Base-by-base conservation (phyloP, 2,113 vertebrate genomes). In the Galemys pyrenaicus region DNA sequence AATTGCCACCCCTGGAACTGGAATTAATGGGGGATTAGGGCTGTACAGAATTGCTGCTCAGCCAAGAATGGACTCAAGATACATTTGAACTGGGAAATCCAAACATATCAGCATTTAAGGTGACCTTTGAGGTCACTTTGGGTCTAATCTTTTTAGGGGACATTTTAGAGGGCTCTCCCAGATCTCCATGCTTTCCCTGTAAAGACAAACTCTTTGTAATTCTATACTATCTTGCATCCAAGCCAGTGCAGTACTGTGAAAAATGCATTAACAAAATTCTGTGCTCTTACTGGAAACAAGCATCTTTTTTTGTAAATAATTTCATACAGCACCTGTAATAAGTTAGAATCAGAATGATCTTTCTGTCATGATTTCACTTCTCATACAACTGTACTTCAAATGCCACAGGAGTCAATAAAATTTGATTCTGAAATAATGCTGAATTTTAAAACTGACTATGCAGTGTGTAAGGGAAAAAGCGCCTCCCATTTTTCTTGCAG, bases 391-490 rank as follows among this genome's bases (percentile, higher is more conserved):
- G 74, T 65, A 78, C 80, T 81, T 88, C 89, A 65, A 64, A 49
- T 56, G 91, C 84, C 68, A 92, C 58, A 77, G 71, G 46, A 94
- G 67, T 94, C 95, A 96, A 58, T 94, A 75, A 82, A 96, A 96
- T 90, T 64, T 92, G 81, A 92, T 91, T 88, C 67, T 62, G 85
- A 97, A 96, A 97, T 95, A 80, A 58, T 93, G 26, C 46, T 93
- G 80, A 90, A 97, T 97, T 97, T 97, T 75, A 73, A 94, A 97
- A 75, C 49, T 96, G 96, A 94, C 41, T 35, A 93, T 87, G 67
- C 78, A 80, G 89, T 32, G 37, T 70, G 56, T 51, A 37, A 19
- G 62, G 84, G 24, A 79, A 94, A 96, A 79, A 46, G 32, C 30
- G 84, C 94, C 92, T 54, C 22, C 39, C 3, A n/a, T 94, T 89